Conservation (phyloP, 2,888 invertebrate genomes). For the Xestoiulus laeticollis region DNA sequence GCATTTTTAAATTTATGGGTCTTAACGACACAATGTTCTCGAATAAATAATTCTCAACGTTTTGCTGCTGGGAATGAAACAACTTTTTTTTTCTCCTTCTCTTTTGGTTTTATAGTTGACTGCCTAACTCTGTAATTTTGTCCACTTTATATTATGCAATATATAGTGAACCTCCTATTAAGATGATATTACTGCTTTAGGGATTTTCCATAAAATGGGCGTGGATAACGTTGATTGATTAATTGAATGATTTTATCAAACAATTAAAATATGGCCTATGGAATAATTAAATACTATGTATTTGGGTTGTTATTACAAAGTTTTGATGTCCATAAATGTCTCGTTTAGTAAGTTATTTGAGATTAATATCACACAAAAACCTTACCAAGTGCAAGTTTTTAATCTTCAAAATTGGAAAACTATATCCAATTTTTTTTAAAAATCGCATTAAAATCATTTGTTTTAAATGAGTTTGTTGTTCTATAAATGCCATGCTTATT, state of each 20-base stretch:
- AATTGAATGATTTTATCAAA: neutral
- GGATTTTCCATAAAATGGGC: neutral
- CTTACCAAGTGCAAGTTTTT: no score
- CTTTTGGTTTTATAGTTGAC: neutral
- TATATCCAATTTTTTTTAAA: no score
- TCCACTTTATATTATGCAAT: neutral
- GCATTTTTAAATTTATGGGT: neutral
- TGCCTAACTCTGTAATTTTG: neutral
- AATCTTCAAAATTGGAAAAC: no score
- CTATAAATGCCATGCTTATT: no score
- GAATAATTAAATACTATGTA: neutral
- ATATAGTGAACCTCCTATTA: neutral
- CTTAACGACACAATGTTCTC: neutral
- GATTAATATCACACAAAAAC: neutral
- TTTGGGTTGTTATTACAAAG: neutral
- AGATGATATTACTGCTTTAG: neutral
- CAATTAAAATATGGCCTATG: neutral
- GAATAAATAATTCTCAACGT: neutral
- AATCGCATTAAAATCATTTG: no score
- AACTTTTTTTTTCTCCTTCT: neutral
- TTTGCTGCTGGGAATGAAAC: neutral
- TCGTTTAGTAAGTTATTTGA: neutral
- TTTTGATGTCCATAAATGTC: neutral
- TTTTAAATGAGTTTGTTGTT: no score
- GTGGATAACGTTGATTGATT: neutral